A percentile compares a stretch with the other conserved stretches of the same genome.
Conservation (phyloP, 2,113 vertebrate genomes). For the Serinus canaria region DNA sequence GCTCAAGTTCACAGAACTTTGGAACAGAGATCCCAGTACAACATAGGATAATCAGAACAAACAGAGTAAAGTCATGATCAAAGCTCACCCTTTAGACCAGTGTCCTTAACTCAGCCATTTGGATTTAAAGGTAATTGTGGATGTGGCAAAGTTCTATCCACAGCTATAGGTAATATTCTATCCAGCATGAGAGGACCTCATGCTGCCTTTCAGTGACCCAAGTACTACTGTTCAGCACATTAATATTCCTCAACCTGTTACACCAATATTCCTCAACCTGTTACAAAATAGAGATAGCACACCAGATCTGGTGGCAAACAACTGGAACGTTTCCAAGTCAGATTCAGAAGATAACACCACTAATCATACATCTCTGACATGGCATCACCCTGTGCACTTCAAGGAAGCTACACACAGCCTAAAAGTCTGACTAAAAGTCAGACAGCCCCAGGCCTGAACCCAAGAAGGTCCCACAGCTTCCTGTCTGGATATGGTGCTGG, state of each 20-base stretch:
- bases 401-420: neutral
- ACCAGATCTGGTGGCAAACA: neutral
- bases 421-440: neutral
- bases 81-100: neutral
- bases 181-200: neutral
- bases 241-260: neutral
- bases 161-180: fast-evolving
- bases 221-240: neutral
- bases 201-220: neutral
- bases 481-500: neutral
- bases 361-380: neutral
- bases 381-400: neutral
- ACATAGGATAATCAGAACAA: neutral
- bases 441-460: neutral
- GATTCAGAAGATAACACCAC: neutral
- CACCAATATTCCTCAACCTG: neutral
- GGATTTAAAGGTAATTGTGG: neutral
- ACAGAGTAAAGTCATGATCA: neutral
- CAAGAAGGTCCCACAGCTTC: neutral
- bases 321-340: neutral
- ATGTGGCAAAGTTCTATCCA: neutral
- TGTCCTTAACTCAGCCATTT: neutral
- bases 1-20: neutral
- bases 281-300: neutral
- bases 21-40: neutral